These are phyloP conservation scores for Acrobasis suavella DNA, from an alignment of 2,888 invertebrate genomes.

Conservation along the genomic window DNA sequence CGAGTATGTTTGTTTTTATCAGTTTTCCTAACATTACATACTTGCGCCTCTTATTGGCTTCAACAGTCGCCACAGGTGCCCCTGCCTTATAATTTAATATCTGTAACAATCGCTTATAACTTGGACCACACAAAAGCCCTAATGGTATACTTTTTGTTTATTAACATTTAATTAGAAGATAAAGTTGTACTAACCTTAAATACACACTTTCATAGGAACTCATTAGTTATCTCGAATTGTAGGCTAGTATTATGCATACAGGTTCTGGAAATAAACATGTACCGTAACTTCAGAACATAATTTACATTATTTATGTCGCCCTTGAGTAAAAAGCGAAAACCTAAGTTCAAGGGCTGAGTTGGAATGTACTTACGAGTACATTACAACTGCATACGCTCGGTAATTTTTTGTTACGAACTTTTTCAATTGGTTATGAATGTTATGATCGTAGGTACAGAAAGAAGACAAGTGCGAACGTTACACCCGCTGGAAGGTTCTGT, in stretches of 20 bases:
- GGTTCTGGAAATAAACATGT: background rate
- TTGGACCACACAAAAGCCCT: slow-evolving; percentile 36
- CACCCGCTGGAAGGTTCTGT: background rate
- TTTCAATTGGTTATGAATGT: background rate
- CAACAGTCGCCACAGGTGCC: no score
- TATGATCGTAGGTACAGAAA: background rate
- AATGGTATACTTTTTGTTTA: slow-evolving; percentile 64
- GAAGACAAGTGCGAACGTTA: background rate
- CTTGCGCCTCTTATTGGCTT: no score
- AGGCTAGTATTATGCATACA: slow-evolving; percentile 28
- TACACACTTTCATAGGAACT: slow-evolving; percentile 47
- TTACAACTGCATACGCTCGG: slow-evolving; percentile 1
- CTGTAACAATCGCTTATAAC: slow-evolving; percentile 29
- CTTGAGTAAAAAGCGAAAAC: slow-evolving; percentile 8
- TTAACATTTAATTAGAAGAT: slow-evolving; percentile 74
- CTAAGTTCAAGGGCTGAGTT: slow-evolving; percentile 1
- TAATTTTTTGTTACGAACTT: background rate
- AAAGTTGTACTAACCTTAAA: slow-evolving; percentile 55
- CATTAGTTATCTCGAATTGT: slow-evolving; percentile 56
- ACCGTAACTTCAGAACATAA: slow-evolving; percentile 22
- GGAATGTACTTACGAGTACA: no score
- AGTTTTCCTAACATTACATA: no score
- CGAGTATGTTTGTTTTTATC: no score
- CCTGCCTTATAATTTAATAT: no score
- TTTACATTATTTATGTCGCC: slow-evolving; percentile 26